phyloP scores from a whole-genome alignment of 2,113 vertebrate genomes.

The Ramphastos sulfuratus region DNA sequence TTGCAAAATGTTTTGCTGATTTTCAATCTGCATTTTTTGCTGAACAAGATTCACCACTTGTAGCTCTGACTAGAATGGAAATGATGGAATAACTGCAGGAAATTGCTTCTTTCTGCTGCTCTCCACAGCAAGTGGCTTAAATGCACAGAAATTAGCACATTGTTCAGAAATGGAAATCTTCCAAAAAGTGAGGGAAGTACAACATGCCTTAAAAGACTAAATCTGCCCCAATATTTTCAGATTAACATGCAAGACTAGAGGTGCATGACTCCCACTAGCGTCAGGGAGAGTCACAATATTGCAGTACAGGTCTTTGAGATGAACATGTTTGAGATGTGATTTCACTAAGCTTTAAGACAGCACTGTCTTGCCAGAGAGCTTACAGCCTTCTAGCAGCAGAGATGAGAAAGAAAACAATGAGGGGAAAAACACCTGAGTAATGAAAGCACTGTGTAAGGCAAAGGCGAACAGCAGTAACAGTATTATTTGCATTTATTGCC shows the following conservation, averaged over 20 bases:
- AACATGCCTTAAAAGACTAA: neutral
- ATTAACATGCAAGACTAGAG: neutral
- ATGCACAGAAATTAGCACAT: neutral
- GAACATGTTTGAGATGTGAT: accelerated
- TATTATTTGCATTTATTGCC: neutral
- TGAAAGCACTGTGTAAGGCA: neutral
- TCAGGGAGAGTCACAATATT: neutral
- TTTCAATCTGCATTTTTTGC: neutral
- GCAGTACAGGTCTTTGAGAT: neutral
- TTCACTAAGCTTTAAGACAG: neutral
- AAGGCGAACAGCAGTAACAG: neutral
- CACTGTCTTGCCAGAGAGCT: neutral
- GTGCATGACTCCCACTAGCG: neutral
- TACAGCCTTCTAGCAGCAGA: neutral
- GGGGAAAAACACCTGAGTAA: neutral
- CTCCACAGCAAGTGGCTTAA: neutral
- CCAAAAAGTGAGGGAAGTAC: neutral
- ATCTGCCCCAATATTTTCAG: neutral
- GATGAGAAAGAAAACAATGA: neutral
- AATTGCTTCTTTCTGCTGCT: conserved; percentile 30
- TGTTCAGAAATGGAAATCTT: conserved; percentile 13
- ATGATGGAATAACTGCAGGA: neutral
- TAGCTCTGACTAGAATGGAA: conserved; percentile 1
- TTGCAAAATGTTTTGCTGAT: neutral
- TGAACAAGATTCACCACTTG: neutral